Evolutionary conservation across 92 coral and sea anemone genomes (phyloP).

Genomic region (Palythoa grandis): DNA sequence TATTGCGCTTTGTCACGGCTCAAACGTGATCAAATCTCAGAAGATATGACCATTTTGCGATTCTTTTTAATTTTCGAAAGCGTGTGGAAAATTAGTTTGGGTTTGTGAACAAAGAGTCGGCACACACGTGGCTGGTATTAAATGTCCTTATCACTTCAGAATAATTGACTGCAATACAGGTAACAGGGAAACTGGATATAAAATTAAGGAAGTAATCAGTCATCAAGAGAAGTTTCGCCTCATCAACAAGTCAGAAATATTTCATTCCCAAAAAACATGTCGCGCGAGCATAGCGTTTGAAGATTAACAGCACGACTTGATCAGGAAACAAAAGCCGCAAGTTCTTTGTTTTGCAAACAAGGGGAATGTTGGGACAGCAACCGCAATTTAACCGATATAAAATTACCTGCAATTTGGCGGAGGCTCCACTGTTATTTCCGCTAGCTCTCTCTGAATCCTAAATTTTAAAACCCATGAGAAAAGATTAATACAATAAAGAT

Average conservation of each 20-base stretch:
- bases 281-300: conserved; percentile 41
- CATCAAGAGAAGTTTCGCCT: conserved; percentile 33
- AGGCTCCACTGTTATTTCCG: conserved; percentile 96
- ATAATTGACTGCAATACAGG: conserved; percentile 68
- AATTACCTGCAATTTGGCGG: conserved; percentile 99
- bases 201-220: conserved; percentile 50
- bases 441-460: conserved; percentile 96
- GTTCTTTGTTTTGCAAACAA: conserved; percentile 77
- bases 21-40: neutral
- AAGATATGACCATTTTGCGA: neutral
- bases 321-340: conserved; percentile 61
- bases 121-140: conserved; percentile 59
- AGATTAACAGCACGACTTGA: conserved; percentile 46
- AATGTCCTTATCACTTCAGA: conserved; percentile 65
- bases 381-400: conserved; percentile 40
- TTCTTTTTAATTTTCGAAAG: conserved; percentile 22
- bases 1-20: conserved; percentile 1
- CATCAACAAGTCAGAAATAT: conserved; percentile 32
- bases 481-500: conserved; percentile 22
- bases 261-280: conserved; percentile 6
- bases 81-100: conserved; percentile 63
- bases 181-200: conserved; percentile 40
- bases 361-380: conserved; percentile 50
- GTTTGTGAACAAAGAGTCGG: conserved; percentile 54
- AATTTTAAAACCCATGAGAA: conserved; percentile 42